A percentile compares a stretch with the other conserved stretches of the same genome.
Evolutionary conservation across 2,113 vertebrate species (phyloP).

Genomic region (Harpagus bidentatus): DNA sequence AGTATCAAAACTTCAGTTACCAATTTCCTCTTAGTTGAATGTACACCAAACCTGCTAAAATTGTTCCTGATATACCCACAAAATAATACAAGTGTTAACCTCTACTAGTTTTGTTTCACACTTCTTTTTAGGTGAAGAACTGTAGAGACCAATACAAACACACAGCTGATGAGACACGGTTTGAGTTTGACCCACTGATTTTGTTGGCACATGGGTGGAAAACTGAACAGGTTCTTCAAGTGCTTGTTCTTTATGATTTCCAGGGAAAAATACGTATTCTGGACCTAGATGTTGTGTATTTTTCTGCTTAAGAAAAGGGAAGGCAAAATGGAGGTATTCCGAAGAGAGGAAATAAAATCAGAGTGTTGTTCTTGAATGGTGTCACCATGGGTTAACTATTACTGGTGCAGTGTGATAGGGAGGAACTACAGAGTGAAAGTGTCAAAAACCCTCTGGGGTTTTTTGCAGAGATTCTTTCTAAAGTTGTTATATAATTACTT

Average conservation of each 20-base stretch:
- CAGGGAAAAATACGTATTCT: background rate
- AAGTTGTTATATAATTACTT: background rate
- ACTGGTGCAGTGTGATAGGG: background rate
- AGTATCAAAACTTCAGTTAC: background rate
- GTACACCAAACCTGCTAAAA: background rate
- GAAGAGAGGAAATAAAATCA: background rate
- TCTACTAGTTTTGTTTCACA: constrained; percentile 37
- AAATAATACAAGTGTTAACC: constrained; percentile 40
- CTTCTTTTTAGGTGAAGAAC: background rate
- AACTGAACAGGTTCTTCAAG: background rate
- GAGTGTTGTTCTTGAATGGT: background rate
- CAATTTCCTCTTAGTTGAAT: background rate
- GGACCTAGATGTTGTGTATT: background rate
- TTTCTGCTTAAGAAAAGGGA: background rate
- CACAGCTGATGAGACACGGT: background rate
- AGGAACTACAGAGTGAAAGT: background rate
- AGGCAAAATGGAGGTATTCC: background rate
- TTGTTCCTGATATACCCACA: background rate
- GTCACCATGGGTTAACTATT: background rate
- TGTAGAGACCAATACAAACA: background rate
- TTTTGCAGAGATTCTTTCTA: background rate
- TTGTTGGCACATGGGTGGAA: background rate
- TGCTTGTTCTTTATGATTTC: background rate
- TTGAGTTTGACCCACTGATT: background rate
- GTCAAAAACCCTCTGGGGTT: background rate